Evolutionary conservation across 1,140 invertebrate genomes (phyloP).

Genomic region (Argopecten irradians): DNA sequence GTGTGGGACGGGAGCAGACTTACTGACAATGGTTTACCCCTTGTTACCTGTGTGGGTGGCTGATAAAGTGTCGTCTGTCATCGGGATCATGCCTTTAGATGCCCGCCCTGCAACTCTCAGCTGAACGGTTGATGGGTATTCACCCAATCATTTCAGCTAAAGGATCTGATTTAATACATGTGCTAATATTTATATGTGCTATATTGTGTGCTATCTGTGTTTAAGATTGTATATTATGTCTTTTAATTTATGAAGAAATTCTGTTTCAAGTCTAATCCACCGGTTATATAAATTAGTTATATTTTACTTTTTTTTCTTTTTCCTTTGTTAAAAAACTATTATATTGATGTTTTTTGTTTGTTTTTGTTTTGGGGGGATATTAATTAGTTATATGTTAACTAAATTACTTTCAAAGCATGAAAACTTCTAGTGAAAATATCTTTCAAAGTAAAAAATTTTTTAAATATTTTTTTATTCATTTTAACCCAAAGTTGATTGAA

Average conservation of each 20-base stretch:
- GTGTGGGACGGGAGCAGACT: conserved; percentile 70
- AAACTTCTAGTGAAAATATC: no score
- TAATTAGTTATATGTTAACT: no score
- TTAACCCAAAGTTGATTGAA: no score
- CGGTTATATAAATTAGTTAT: background rate
- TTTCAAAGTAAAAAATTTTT: no score
- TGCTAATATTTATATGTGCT: background rate
- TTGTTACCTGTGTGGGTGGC: conserved; percentile 73
- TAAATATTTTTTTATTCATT: no score
- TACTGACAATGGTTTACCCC: conserved; percentile 65
- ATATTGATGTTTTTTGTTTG: background rate
- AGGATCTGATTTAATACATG: background rate
- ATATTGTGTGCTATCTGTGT: background rate
- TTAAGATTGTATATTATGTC: background rate
- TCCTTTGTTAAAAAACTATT: no score
- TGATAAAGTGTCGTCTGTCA: conserved; percentile 64
- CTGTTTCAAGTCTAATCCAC: background rate
- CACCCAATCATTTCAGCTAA: background rate
- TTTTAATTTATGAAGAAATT: background rate
- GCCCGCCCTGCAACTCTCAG: conserved; percentile 49
- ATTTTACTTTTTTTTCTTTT: background rate
- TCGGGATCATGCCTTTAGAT: conserved; percentile 64
- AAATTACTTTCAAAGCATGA: no score
- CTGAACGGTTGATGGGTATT: background rate
- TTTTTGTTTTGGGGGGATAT: background rate